Evolutionary conservation across 2,888 invertebrate species (phyloP).

Genomic region (Panzeria rudis): DNA sequence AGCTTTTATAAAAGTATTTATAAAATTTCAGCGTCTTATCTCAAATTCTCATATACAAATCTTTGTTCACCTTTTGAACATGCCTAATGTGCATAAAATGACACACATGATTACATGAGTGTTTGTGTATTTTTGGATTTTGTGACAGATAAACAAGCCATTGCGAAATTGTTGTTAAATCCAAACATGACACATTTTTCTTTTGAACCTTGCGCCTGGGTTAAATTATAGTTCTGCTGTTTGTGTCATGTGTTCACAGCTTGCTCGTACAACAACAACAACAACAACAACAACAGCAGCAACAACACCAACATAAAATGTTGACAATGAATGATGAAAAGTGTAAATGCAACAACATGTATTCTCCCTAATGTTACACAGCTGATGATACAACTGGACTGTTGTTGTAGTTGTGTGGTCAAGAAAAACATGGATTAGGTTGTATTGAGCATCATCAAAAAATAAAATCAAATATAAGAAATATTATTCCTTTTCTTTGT

Average conservation of each 20-base stretch:
- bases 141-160: conserved; percentile 22
- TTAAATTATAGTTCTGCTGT: conserved; percentile 53
- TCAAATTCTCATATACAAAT: no score
- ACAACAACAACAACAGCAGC: background rate
- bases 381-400: background rate
- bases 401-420: conserved; percentile 6
- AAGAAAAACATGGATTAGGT: conserved; percentile 46
- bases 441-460: conserved; percentile 29
- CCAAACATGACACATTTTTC: conserved; percentile 43
- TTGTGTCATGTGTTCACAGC: conserved; percentile 29
- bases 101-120: background rate
- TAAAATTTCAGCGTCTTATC: no score
- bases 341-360: conserved; percentile 16
- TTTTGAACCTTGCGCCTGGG: conserved; percentile 3
- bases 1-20: no score
- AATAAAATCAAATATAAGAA: conserved; percentile 41
- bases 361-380: background rate
- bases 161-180: conserved; percentile 49
- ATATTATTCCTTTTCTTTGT: conserved; percentile 20
- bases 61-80: no score
- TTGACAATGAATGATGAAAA: conserved; percentile 57
- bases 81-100: background rate
- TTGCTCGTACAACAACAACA: background rate
- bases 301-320: background rate
- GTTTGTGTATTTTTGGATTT: conserved; percentile 12